Percentiles rank a stretch among this genome's conserved stretches.
phyloP scores from a whole-genome alignment of 2,888 invertebrate species.

The Cremastinae sp. region DNA sequence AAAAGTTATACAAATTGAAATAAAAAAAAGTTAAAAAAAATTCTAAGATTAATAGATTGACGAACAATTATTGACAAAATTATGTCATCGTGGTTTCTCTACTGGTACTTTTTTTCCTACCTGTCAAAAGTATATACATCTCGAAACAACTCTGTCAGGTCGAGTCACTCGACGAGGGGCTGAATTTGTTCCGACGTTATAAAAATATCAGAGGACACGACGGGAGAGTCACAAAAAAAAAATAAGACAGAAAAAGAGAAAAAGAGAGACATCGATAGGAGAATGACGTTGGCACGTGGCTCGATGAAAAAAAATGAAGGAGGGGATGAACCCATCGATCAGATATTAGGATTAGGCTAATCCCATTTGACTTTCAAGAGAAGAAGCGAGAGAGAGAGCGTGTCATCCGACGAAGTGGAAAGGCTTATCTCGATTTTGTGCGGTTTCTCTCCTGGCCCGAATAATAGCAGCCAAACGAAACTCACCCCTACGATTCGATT shows the following conservation, averaged over 20 bases:
- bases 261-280: constrained; percentile 16
- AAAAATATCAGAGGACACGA: constrained; percentile 23
- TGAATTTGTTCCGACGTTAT: constrained; percentile 14
- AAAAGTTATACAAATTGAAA: too few species aligned
- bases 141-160: constrained; percentile 29
- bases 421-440: constrained; percentile 64
- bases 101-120: constrained; percentile 1
- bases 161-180: constrained; percentile 4
- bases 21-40: too few species aligned
- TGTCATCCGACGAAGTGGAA: constrained; percentile 49
- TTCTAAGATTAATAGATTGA: too few species aligned
- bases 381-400: constrained; percentile 18
- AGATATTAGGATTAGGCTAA: constrained; percentile 68
- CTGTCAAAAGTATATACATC: constrained; percentile 12
- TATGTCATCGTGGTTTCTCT: background rate
- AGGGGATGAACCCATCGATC: constrained; percentile 66
- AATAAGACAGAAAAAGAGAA: background rate
- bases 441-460: constrained; percentile 46
- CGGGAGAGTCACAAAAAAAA: background rate
- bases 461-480: constrained; percentile 4
- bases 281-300: constrained; percentile 41
- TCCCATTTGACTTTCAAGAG: constrained; percentile 63
- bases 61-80: too few species aligned
- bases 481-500: too few species aligned
- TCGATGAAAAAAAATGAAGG: constrained; percentile 4